Evolutionary conservation across 1,140 invertebrate species (phyloP), one percentile per base, ranked within the genome.

Genomic region (Drosophila kikkawai): DNA sequence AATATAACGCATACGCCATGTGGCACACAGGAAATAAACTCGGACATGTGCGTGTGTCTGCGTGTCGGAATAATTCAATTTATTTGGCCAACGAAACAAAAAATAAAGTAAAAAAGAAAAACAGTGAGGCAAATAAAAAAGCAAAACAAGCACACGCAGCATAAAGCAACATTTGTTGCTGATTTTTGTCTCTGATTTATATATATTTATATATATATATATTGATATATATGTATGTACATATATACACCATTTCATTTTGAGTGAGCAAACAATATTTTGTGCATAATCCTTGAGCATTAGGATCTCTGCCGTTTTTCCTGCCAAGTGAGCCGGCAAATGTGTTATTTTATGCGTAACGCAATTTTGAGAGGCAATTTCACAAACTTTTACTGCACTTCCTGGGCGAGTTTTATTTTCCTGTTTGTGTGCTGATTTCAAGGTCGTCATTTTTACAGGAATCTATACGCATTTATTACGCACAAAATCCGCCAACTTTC

Each of bases 311-410:
- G 37, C 51, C 55, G 17, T 74, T 75, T 75, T 59, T 42, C 42
- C 36, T 22, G 42, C 50, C 58, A 55, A 64, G 58, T 82, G 75
- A 86, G 70, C 63, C 58, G 67, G 67, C 75, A 86, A 82, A 86
- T 76, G 78, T 86, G 75, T 85, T 87, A 75, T 79, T 79, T 86
- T 79, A 78, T 81, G 82, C 75, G 68, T 63, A 83, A 79, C 65
- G 47, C 68, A 63, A 68, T 69, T 75, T 64, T 60, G 50, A 74
- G 64, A 55, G 73, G 66, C 74, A 80, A 84, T 78, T 80, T 73
- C 57, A 58, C 36, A 45, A 75, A 75, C 58, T 75, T 75, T 75
- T 64, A 75, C 71, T 64, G 71, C 70, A 74, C 70, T 74, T 60
- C 32, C 68, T 42, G 37, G 0, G 11, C 11, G 56, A 60, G 44